Evolutionary conservation across 2,113 vertebrate genomes (phyloP).

Genomic region (Toxotes jaculatrix): DNA sequence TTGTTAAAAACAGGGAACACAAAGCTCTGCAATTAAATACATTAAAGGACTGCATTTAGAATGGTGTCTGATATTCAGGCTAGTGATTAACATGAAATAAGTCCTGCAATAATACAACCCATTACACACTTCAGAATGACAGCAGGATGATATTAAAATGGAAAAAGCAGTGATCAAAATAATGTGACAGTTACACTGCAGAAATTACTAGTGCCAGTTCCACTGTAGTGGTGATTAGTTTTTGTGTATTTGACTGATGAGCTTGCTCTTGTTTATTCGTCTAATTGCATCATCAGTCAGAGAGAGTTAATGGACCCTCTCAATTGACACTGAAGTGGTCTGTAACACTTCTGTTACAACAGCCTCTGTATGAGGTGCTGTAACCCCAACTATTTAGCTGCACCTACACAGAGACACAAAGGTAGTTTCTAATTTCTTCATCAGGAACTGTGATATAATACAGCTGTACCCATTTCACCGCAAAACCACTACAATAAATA

Average conservation of each 20-base stretch:
- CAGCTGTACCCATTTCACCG: not conserved
- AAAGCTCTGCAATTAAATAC: slow-evolving; percentile 2
- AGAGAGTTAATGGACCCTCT: slow-evolving; percentile 65
- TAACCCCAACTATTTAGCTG: slow-evolving; percentile 39
- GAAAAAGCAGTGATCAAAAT: slow-evolving; percentile 24
- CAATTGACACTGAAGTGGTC: slow-evolving; percentile 66
- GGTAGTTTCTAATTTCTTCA: not conserved
- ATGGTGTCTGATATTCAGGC: slow-evolving; percentile 1
- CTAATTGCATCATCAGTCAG: slow-evolving; percentile 78
- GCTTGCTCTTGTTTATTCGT: slow-evolving; percentile 68
- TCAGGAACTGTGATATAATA: not conserved
- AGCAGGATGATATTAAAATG: slow-evolving; percentile 20
- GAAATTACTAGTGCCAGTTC: slow-evolving; percentile 37
- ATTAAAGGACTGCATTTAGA: slow-evolving; percentile 27
- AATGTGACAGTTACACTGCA: slow-evolving; percentile 20
- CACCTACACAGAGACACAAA: slow-evolving; percentile 13
- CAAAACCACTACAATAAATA: not conserved
- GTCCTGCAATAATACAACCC: slow-evolving; percentile 10
- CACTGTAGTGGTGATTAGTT: slow-evolving; percentile 55
- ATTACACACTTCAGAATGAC: slow-evolving; percentile 16
- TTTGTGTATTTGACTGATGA: slow-evolving; percentile 71
- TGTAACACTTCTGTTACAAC: slow-evolving; percentile 44
- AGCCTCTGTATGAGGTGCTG: slow-evolving; percentile 30
- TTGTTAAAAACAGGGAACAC: slow-evolving; percentile 32
- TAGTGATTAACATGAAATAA: slow-evolving; percentile 29